Conservation (phyloP, 1,140 invertebrate species). For the Eumeta japonica region DNA sequence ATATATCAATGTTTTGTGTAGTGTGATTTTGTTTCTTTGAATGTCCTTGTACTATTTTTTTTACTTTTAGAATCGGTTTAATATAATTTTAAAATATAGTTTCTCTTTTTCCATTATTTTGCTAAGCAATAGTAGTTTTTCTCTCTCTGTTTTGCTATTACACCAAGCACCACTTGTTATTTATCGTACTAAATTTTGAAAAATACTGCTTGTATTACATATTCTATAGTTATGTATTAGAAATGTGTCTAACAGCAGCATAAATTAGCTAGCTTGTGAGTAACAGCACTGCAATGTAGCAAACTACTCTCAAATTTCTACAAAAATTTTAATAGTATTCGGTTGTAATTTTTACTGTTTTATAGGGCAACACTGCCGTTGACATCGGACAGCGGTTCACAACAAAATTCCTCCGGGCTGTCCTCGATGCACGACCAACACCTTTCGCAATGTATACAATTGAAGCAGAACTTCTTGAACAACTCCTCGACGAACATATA, state of each 20-base stretch:
- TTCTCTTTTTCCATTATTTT: too few species aligned
- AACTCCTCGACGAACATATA: conserved; percentile 43
- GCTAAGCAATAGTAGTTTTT: too few species aligned
- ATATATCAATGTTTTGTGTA: too few species aligned
- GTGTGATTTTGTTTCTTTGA: too few species aligned
- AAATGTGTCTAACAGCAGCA: conserved; percentile 42
- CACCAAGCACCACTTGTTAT: conserved; percentile 49
- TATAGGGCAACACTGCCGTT: conserved; percentile 75
- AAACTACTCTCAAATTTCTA: too few species aligned
- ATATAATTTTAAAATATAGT: too few species aligned
- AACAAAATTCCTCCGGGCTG: conserved; percentile 42
- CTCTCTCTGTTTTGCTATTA: conserved; percentile 16
- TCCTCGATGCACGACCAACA: conserved; percentile 59
- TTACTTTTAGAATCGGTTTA: too few species aligned
- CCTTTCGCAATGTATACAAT: conserved; percentile 53
- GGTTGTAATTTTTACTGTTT: conserved; percentile 14
- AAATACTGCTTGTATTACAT: conserved; percentile 15
- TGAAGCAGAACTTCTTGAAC: conserved; percentile 53
- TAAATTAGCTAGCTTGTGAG: conserved; percentile 27
- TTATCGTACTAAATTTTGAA: conserved; percentile 20
- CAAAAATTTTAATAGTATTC: conserved; percentile 17
- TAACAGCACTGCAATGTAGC: conserved; percentile 39
- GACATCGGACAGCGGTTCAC: conserved; percentile 61
- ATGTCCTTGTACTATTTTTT: too few species aligned
- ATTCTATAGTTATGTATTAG: conserved; percentile 9